Evolutionary conservation across 2,888 invertebrate genomes (phyloP).

Genomic region (Tetragonula carbonaria): DNA sequence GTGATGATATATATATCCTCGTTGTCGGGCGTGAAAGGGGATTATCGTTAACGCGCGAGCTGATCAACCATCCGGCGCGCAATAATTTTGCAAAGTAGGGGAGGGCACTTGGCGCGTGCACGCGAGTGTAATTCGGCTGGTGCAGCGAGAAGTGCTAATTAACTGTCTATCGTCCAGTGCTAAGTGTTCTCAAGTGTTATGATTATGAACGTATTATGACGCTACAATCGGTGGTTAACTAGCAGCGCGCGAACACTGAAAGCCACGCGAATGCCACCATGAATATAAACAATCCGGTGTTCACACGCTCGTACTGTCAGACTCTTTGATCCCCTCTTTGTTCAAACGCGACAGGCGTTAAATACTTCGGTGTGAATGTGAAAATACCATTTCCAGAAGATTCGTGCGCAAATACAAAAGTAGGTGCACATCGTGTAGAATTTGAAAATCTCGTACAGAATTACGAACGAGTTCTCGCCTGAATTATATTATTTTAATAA

Average conservation of each 20-base stretch:
- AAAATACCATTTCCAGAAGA: too few species aligned
- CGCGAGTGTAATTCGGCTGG: conserved; percentile 22
- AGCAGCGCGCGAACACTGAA: conserved; percentile 14
- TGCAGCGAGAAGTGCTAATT: conserved; percentile 48
- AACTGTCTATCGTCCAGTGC: conserved; percentile 49
- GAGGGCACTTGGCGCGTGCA: not conserved
- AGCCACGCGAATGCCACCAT: conserved; percentile 20
- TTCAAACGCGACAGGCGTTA: not conserved
- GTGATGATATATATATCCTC: not conserved
- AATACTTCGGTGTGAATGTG: too few species aligned
- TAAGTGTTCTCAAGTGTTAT: conserved; percentile 56
- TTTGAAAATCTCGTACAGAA: too few species aligned
- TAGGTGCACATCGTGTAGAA: too few species aligned
- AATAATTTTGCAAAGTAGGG: conserved; percentile 28
- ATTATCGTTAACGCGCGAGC: not conserved
- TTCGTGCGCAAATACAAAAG: too few species aligned
- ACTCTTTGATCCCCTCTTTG: not conserved
- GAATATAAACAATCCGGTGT: conserved; percentile 41
- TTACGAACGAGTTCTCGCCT: too few species aligned
- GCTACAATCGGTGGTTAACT: conserved; percentile 40
- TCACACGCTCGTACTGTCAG: not conserved
- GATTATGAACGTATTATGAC: conserved; percentile 43
- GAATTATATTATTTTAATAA: too few species aligned
- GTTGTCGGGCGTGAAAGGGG: not conserved
- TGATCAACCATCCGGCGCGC: conserved; percentile 19